Conservation (phyloP, 2,113 vertebrate genomes). For the Glaucomys volans region DNA sequence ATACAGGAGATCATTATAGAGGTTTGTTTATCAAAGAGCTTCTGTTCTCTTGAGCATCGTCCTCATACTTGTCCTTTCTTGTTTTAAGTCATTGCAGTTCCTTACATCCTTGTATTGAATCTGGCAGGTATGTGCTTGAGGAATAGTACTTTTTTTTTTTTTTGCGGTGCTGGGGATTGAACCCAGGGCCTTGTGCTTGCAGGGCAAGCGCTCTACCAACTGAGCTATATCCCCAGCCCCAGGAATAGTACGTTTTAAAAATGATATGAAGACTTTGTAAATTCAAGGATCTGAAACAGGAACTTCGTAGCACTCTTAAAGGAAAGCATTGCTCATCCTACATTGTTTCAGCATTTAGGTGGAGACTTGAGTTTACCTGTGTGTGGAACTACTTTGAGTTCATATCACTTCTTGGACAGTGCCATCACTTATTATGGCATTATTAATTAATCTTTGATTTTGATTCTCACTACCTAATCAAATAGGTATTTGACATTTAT, state of each 20-base stretch:
- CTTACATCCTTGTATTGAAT: conserved; percentile 54
- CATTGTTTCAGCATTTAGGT: conserved; percentile 25
- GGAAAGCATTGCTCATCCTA: conserved; percentile 30
- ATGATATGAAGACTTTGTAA: conserved; percentile 42
- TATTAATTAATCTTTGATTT: conserved; percentile 13
- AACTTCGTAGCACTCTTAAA: conserved; percentile 34
- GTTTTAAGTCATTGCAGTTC: conserved; percentile 66
- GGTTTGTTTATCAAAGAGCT: conserved; percentile 65
- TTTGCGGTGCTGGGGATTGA: no score
- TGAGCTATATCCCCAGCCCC: no score
- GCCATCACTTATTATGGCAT: neutral
- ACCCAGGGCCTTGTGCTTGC: no score
- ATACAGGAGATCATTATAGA: conserved; percentile 6
- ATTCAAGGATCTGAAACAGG: conserved; percentile 25
- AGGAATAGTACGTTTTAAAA: conserved; percentile 59
- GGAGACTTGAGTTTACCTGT: neutral
- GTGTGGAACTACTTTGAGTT: conserved; percentile 5
- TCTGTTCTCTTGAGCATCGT: conserved; percentile 71
- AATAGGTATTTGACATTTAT: conserved; percentile 42
- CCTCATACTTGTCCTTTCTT: conserved; percentile 74
- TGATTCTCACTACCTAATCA: conserved; percentile 14
- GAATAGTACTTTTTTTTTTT: conserved; percentile 57
- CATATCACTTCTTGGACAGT: neutral
- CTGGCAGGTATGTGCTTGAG: conserved; percentile 52
- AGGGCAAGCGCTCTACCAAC: no score